These are phyloP conservation scores for Apostichopus japonicus DNA, from an alignment of 35 echinoderm and acorn worm species.

Conservation along the genomic window DNA sequence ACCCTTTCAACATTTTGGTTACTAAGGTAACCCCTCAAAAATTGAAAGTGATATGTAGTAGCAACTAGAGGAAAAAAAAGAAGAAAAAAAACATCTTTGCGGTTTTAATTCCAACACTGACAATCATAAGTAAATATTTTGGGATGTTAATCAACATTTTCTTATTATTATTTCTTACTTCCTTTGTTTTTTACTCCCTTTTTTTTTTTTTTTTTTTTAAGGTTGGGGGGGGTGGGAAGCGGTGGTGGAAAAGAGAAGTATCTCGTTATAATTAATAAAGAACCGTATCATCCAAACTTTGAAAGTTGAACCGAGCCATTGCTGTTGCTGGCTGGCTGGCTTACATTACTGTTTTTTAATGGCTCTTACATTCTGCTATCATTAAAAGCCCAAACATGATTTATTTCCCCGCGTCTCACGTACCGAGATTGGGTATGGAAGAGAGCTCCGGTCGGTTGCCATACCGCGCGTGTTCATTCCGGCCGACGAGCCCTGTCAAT, in stretches of 20 bases:
- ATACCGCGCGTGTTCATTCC: neutral
- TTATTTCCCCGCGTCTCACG: neutral
- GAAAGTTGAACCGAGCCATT: neutral
- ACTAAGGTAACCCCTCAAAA: neutral
- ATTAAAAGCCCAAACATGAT: neutral
- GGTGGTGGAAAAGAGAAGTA: neutral
- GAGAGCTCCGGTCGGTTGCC: too few species aligned
- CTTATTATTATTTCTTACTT: neutral
- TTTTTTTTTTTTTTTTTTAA: neutral
- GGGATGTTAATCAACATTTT: neutral
- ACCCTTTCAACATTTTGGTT: neutral
- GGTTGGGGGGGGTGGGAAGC: neutral
- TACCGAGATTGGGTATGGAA: neutral
- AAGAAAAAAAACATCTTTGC: neutral
- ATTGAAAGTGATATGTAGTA: slow-evolving; percentile 3
- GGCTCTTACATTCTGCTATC: neutral
- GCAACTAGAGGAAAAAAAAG: too few species aligned
- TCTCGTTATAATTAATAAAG: neutral
- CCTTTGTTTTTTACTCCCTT: neutral
- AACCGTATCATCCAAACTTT: neutral
- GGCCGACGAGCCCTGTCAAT: neutral
- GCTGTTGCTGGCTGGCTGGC: neutral
- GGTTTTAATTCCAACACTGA: neutral
- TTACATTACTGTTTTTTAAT: neutral
- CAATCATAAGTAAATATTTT: slow-evolving; percentile 12